Evolutionary conservation across 1,140 invertebrate species (phyloP).

Genomic region (Drosophila miranda): DNA sequence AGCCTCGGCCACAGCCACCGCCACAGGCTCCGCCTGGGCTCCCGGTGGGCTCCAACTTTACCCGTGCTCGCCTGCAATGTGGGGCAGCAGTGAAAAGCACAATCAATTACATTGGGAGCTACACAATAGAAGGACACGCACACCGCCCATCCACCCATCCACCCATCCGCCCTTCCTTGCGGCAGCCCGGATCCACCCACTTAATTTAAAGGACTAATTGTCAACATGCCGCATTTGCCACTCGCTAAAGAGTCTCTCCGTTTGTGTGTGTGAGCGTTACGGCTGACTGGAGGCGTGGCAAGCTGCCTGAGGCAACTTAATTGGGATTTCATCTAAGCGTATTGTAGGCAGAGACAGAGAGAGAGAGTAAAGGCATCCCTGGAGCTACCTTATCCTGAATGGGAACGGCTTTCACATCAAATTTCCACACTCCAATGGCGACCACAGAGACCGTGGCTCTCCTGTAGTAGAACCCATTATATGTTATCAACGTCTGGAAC

Average conservation of each 20-base stretch:
- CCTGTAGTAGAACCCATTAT: too few species aligned
- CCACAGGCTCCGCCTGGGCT: background rate
- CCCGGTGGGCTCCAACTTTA: background rate
- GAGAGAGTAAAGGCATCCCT: background rate
- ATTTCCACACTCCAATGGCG: too few species aligned
- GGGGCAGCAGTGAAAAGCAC: slow-evolving; percentile 49
- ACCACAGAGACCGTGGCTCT: too few species aligned
- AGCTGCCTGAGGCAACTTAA: slow-evolving; percentile 18
- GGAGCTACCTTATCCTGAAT: too few species aligned
- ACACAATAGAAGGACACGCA: slow-evolving; percentile 14
- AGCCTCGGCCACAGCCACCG: slow-evolving; percentile 3
- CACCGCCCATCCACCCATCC: background rate
- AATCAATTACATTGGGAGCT: slow-evolving; percentile 53
- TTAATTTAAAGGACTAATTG: slow-evolving; percentile 75
- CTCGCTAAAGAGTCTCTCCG: background rate
- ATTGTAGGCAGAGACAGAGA: background rate
- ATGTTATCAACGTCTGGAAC: background rate
- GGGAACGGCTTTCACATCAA: too few species aligned
- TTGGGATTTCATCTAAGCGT: slow-evolving; percentile 16
- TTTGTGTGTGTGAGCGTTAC: background rate
- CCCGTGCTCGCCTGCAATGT: background rate
- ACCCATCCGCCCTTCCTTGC: background rate
- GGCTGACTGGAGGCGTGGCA: too few species aligned
- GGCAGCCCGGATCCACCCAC: slow-evolving; percentile 26
- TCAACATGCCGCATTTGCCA: slow-evolving; percentile 47